These are phyloP conservation scores for Bolinopsis microptera DNA, from an alignment of 37 sponge, comb jelly and placozoan genomes.

Conservation along the genomic window DNA sequence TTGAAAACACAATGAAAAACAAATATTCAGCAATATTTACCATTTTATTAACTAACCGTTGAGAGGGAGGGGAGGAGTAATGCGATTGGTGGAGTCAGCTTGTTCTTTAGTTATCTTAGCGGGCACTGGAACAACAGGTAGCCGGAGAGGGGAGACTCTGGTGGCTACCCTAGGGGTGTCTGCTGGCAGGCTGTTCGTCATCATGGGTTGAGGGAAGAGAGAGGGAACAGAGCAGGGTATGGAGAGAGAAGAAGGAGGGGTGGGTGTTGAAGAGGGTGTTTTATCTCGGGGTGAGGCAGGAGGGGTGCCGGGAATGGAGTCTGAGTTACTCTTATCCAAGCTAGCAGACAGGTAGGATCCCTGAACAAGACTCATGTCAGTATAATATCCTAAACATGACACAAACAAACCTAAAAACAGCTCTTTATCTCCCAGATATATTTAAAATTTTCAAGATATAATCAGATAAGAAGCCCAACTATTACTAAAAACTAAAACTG, in stretches of 20 bases:
- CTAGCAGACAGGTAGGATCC: neutral
- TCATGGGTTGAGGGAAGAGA: neutral
- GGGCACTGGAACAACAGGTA: neutral
- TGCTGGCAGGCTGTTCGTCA: neutral
- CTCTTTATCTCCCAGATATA: too few relatives aligned
- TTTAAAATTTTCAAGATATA: too few relatives aligned
- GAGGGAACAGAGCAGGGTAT: neutral
- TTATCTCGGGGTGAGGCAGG: too few relatives aligned
- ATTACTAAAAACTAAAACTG: too few relatives aligned
- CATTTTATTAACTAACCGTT: neutral
- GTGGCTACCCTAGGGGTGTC: neutral
- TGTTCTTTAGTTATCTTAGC: conserved; percentile 18
- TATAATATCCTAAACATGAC: too few relatives aligned
- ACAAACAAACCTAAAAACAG: too few relatives aligned
- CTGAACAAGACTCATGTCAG: too few relatives aligned
- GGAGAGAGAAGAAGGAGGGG: neutral
- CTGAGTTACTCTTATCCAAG: neutral
- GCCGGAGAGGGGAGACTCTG: neutral
- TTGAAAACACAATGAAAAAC: too few relatives aligned
- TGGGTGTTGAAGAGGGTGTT: neutral
- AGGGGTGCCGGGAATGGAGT: neutral
- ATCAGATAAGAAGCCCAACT: too few relatives aligned
- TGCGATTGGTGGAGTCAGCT: conserved; percentile 5
- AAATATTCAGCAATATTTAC: too few relatives aligned
- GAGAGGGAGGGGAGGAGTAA: neutral